These are phyloP conservation scores for Ceryle rudis DNA, from an alignment of 2,797 vertebrate species.

Conservation along the genomic window DNA sequence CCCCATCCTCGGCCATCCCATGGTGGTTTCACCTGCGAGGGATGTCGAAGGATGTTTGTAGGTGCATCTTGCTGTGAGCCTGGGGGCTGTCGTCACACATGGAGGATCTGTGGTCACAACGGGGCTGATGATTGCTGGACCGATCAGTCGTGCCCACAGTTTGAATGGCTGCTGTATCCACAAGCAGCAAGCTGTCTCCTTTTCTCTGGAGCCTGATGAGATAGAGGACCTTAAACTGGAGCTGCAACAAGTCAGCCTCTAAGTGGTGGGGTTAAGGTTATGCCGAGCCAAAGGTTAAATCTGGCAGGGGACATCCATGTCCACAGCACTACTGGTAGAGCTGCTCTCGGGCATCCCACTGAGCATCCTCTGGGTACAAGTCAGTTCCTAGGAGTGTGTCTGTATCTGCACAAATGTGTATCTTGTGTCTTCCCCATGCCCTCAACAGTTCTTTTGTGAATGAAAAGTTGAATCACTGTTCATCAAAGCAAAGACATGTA, in stretches of 20 bases:
- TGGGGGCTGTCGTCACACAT: fast-evolving
- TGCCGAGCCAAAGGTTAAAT: neutral
- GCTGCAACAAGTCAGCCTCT: neutral
- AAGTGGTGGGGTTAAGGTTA: neutral
- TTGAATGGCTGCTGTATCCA: fast-evolving
- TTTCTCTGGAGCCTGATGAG: neutral
- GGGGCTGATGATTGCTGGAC: fast-evolving
- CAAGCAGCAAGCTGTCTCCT: neutral
- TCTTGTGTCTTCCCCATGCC: neutral
- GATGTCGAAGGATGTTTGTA: neutral
- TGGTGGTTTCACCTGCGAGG: neutral
- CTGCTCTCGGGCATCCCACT: fast-evolving
- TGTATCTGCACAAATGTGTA: fast-evolving
- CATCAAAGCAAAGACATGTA: neutral
- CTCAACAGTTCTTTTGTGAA: neutral
- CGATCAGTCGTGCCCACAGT: fast-evolving
- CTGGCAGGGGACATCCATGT: neutral
- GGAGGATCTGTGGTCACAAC: neutral
- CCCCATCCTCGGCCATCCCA: fast-evolving
- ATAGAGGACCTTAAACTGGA: neutral
- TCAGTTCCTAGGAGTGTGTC: neutral
- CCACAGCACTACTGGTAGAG: neutral
- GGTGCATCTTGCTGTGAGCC: fast-evolving
- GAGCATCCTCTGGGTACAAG: neutral
- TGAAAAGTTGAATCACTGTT: neutral